Evolutionary conservation across 2,113 vertebrate species (phyloP), one percentile per base, ranked within the genome.

Genomic region (Muntiacus reevesi): DNA sequence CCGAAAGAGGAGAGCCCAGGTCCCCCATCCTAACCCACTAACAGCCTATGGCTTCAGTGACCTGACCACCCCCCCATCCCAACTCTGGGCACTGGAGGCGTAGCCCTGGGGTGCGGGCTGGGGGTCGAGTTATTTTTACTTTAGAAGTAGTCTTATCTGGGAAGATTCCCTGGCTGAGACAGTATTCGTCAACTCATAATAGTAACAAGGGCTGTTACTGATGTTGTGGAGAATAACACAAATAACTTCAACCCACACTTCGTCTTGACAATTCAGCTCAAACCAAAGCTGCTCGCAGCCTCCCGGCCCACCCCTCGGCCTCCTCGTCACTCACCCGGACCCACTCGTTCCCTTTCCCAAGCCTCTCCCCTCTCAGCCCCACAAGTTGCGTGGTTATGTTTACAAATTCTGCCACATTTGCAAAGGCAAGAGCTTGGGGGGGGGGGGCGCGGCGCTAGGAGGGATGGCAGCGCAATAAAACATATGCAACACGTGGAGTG

Each of bases 321-420:
- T 97, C 92, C 96, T 89, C 86, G 60, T 97, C 98, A 97, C 78
- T 96, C 71, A 84, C 60, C 3, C 28, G 59, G 87, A 95, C 93
- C 78, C 40, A 78, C 60, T 62, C 21, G 11, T 84, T 97, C 95
- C 92, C 94, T 98, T 97, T 91, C 91, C 97, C 95, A 95, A 98
- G 87, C 87, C 95, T 98, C 94, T 12, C 96, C 96, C 95, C 94
- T 91, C 97, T 90, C 84, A 59, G 91, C 52, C 92, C 95, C 76
- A 74, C 86, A 98, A 98, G 95, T 98, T 98, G 98, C 98, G 96
- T 98, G 98, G 98, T 97, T 94, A 97, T 99, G 98, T 99, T 99
- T 99, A 99, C 98, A 98, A 99, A 98, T 97, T 97, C 62, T 98
- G 97, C 97, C 96, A 97, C 43, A 95, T 98, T 98, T 74, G 95